Conservation (phyloP, 35 echinoderm and acorn worm species). For the Strongylocentrotus purpuratus region DNA sequence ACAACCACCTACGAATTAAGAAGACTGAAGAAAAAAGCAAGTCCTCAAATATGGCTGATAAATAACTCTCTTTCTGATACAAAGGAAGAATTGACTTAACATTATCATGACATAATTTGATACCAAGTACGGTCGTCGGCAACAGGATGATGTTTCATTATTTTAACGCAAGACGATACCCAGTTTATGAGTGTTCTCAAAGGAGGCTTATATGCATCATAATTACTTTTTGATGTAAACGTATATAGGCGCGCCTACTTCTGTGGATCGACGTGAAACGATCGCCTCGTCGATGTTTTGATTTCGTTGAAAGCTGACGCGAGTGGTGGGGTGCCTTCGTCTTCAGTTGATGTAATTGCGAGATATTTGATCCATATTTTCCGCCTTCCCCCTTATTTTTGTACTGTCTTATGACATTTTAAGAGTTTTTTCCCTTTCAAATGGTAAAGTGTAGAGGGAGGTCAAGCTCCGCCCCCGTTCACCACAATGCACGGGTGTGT, state of each 20-base stretch:
- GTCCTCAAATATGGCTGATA: background rate
- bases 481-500: background rate
- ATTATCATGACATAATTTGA: background rate
- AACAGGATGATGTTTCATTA: background rate
- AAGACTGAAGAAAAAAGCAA: background rate
- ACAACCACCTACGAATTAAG: background rate
- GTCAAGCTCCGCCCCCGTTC: background rate
- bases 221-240: background rate
- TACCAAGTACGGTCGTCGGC: background rate
- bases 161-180: constrained; percentile 3
- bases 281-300: background rate
- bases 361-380: background rate
- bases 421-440: background rate
- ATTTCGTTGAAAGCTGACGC: background rate
- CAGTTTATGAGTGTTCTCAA: background rate
- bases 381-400: background rate
- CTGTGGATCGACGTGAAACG: background rate
- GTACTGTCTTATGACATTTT: background rate
- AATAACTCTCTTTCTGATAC: background rate
- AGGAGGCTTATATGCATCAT: background rate
- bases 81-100: background rate
- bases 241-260: background rate
- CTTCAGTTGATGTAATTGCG: background rate
- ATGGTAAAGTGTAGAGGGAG: background rate
- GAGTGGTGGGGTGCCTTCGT: background rate